Percentiles rank a stretch among this genome's conserved stretches.
phyloP scores from a whole-genome alignment of 2,888 invertebrate genomes.

The Idaea biselata region DNA sequence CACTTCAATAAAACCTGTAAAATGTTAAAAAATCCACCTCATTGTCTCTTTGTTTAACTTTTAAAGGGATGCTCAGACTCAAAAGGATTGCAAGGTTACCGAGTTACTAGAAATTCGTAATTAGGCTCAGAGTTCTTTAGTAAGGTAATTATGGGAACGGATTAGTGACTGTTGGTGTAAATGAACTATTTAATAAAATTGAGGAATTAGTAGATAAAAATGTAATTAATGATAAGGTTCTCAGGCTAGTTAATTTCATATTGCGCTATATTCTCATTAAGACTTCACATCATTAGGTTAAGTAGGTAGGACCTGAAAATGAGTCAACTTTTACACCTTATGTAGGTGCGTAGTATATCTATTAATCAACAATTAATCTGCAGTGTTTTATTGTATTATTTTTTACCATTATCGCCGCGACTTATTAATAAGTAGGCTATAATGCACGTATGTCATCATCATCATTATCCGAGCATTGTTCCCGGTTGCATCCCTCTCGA shows the following conservation, averaged over 20 bases:
- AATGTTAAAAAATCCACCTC: conserved; percentile 64
- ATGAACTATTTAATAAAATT: conserved; percentile 33
- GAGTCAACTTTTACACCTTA: not conserved
- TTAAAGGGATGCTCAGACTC: conserved; percentile 37
- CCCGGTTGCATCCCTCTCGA: too few species aligned
- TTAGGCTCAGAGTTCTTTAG: conserved; percentile 44
- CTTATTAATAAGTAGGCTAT: too few species aligned
- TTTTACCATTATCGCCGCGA: too few species aligned
- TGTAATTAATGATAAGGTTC: not conserved
- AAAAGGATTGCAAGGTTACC: conserved; percentile 28
- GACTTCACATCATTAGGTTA: not conserved
- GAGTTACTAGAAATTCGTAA: conserved; percentile 48
- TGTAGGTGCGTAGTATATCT: too few species aligned
- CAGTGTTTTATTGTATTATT: too few species aligned
- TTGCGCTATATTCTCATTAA: not conserved
- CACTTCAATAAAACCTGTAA: conserved; percentile 71
- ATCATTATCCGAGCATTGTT: too few species aligned
- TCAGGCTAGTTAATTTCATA: not conserved
- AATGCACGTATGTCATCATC: too few species aligned
- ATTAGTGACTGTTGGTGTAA: conserved; percentile 43
- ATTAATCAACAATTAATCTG: too few species aligned
- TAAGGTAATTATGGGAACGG: conserved; percentile 51
- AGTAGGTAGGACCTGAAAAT: not conserved
- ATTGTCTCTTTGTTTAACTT: conserved; percentile 57
- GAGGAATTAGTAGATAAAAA: conserved; percentile 13